Percentiles rank a stretch among this genome's conserved stretches.
phyloP scores from a whole-genome alignment of 1,140 invertebrate genomes.

The Eurosta solidaginis region DNA sequence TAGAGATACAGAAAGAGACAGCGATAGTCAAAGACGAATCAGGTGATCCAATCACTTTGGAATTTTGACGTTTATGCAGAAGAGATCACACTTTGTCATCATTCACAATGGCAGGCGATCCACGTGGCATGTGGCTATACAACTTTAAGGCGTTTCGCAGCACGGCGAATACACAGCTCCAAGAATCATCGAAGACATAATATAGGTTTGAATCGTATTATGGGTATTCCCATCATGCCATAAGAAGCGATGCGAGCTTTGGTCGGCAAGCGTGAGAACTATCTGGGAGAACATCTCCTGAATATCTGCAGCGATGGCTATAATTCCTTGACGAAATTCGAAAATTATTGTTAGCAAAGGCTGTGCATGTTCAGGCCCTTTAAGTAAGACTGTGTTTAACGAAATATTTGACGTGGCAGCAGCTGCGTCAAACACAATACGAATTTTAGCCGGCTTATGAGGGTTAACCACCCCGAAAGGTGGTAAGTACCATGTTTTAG shows the following conservation, averaged over 20 bases:
- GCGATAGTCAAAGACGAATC: too few species aligned
- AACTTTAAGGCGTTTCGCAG: slow-evolving; percentile 44
- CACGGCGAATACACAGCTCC: too few species aligned
- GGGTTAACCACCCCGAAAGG: slow-evolving; percentile 46
- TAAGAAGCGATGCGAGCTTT: slow-evolving; percentile 45
- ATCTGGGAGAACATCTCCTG: slow-evolving; percentile 57
- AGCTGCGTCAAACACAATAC: slow-evolving; percentile 47
- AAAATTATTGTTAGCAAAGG: slow-evolving; percentile 47
- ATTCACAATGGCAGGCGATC: too few species aligned
- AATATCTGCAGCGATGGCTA: slow-evolving; percentile 49
- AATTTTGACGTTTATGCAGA: too few species aligned
- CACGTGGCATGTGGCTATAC: slow-evolving; percentile 34
- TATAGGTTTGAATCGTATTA: slow-evolving; percentile 36
- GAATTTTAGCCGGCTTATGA: slow-evolving; percentile 43
- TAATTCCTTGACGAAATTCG: slow-evolving; percentile 41
- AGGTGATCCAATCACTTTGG: too few species aligned
- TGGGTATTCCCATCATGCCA: slow-evolving; percentile 39
- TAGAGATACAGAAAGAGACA: too few species aligned
- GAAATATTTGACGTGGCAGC: slow-evolving; percentile 35
- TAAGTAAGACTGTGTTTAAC: slow-evolving; percentile 43
- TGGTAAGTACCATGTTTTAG: slow-evolving; percentile 47
- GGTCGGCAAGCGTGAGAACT: slow-evolving; percentile 44
- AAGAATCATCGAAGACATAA: slow-evolving; percentile 46
- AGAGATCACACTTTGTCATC: too few species aligned
- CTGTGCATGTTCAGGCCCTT: slow-evolving; percentile 44